Evolutionary conservation across 2,797 vertebrate genomes (phyloP).

Genomic region (Limosa lapponica): DNA sequence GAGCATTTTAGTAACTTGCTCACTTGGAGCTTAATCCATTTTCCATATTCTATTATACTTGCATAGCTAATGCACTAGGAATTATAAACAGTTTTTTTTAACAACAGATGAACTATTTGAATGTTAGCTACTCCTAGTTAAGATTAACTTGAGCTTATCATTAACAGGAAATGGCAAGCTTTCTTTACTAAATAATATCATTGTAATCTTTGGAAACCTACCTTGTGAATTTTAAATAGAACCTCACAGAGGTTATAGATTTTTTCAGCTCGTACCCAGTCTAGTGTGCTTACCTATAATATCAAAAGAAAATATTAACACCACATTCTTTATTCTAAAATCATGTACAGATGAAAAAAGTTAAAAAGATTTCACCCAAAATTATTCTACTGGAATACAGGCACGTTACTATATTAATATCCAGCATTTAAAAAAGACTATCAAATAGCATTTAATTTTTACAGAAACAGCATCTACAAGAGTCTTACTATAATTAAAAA

Average conservation of each 20-base stretch:
- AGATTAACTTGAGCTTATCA: not conserved
- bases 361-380: not conserved
- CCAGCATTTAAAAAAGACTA: not conserved
- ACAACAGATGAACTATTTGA: not conserved
- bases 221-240: constrained; percentile 96
- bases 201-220: constrained; percentile 59
- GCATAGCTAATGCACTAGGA: not conserved
- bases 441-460: not conserved
- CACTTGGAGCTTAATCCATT: not conserved
- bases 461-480: not conserved
- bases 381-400: not conserved
- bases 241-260: constrained; percentile 97
- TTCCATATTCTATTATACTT: not conserved
- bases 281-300: constrained; percentile 85
- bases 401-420: not conserved
- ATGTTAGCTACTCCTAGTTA: not conserved
- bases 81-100: not conserved
- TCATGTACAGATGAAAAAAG: not conserved
- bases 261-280: constrained; percentile 91
- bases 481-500: not conserved
- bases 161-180: not conserved
- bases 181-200: not conserved
- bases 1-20: not conserved
- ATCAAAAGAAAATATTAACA: constrained; percentile 19
- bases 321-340: not conserved